A percentile compares a stretch with the other conserved stretches of the same genome.
phyloP scores from a whole-genome alignment of 2,888 invertebrate genomes.

The Mesodorylaimus sp. region DNA sequence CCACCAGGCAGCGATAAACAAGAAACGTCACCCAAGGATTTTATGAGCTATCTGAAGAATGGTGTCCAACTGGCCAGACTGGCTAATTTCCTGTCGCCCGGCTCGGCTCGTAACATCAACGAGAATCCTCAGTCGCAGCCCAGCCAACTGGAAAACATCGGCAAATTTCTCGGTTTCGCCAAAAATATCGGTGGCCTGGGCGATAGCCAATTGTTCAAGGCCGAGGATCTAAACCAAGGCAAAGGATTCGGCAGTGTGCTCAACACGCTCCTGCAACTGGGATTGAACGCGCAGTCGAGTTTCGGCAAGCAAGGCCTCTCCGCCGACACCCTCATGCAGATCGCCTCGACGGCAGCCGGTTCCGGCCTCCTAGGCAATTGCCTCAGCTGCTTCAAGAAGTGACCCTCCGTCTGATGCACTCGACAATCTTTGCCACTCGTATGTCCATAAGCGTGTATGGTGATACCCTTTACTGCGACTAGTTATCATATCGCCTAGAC shows the following conservation, averaged over 20 bases:
- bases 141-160: no score
- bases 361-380: no score
- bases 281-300: neutral
- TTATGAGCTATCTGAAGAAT: conserved; percentile 2
- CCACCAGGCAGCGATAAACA: conserved; percentile 5
- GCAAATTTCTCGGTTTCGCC: conserved; percentile 4
- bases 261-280: neutral
- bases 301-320: conserved; percentile 5
- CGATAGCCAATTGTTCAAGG: conserved; percentile 2
- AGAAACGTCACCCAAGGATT: conserved; percentile 1
- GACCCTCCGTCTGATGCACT: no score
- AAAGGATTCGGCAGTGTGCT: neutral
- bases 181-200: neutral
- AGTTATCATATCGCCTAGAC: no score
- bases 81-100: conserved; percentile 4
- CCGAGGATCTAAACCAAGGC: neutral
- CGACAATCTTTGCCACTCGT: no score
- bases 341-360: neutral
- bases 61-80: neutral
- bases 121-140: no score
- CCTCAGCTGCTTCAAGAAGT: no score
- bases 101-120: neutral
- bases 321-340: neutral
- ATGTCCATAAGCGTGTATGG: no score
- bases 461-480: no score